Evolutionary conservation across 2,888 invertebrate species (phyloP).

Genomic region (Rhamnusium bicolor): DNA sequence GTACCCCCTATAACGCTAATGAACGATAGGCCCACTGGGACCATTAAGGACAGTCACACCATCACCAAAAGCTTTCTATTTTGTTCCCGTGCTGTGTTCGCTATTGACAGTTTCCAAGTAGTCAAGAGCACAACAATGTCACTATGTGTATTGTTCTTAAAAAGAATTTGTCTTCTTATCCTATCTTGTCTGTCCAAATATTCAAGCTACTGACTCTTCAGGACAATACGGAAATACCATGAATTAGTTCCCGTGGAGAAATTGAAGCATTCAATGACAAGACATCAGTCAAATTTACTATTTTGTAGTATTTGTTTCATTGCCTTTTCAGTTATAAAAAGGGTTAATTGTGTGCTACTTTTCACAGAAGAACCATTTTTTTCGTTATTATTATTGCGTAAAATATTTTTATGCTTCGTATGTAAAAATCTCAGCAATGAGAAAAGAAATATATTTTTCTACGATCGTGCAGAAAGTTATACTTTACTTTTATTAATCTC

Average conservation of each 20-base stretch:
- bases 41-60: constrained; percentile 51
- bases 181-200: constrained; percentile 57
- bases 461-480: no score
- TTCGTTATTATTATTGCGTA: not conserved
- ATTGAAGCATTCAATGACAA: not conserved
- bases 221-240: constrained; percentile 30
- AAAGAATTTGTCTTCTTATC: constrained; percentile 47
- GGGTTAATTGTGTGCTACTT: not conserved
- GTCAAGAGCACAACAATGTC: constrained; percentile 33
- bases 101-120: constrained; percentile 48
- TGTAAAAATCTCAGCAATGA: no score
- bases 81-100: constrained; percentile 36
- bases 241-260: not conserved
- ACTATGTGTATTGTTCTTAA: constrained; percentile 42
- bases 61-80: constrained; percentile 44
- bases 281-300: not conserved
- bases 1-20: constrained; percentile 51
- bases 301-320: not conserved
- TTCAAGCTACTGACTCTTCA: constrained; percentile 50
- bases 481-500: no score
- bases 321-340: not conserved
- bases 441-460: no score
- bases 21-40: constrained; percentile 58
- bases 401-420: not conserved
- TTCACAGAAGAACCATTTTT: not conserved